phyloP scores from a whole-genome alignment of 2,888 invertebrate genomes.

The Yponomeuta sedellus region DNA sequence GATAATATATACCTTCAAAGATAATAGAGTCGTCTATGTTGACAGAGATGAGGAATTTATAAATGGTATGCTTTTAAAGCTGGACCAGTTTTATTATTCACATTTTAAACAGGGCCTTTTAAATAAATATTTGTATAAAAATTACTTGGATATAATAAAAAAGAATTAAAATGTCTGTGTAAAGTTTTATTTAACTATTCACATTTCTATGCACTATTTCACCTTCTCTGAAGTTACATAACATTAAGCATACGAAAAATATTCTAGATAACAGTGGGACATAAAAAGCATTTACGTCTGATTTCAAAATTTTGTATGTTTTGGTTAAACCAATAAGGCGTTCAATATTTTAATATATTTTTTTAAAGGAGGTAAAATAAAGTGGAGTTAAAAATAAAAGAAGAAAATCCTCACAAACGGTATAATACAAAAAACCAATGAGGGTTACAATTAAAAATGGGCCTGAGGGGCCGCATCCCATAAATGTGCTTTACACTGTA shows the following conservation, averaged over 20 bases:
- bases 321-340: conserved; percentile 16
- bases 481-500: too few species aligned
- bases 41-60: conserved; percentile 14
- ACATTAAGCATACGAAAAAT: conserved; percentile 15
- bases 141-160: conserved; percentile 7
- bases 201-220: too few species aligned
- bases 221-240: conserved; percentile 18
- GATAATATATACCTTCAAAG: conserved; percentile 15
- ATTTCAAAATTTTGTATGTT: conserved; percentile 17
- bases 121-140: neutral
- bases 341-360: too few species aligned
- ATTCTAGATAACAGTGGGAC: conserved; percentile 18
- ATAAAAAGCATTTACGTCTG: conserved; percentile 15
- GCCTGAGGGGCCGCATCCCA: too few species aligned
- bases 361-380: too few species aligned
- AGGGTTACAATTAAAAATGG: too few species aligned
- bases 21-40: conserved; percentile 12
- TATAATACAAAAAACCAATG: too few species aligned
- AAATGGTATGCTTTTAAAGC: conserved; percentile 14
- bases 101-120: conserved; percentile 2
- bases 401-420: too few species aligned
- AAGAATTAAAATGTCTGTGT: neutral
- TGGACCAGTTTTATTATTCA: conserved; percentile 5
- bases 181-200: conserved; percentile 13
- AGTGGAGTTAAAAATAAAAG: too few species aligned